Percentiles rank a stretch among this genome's conserved stretches.
These are phyloP conservation scores for Galemys pyrenaicus DNA, from an alignment of 2,113 vertebrate genomes.

Conservation along the genomic window DNA sequence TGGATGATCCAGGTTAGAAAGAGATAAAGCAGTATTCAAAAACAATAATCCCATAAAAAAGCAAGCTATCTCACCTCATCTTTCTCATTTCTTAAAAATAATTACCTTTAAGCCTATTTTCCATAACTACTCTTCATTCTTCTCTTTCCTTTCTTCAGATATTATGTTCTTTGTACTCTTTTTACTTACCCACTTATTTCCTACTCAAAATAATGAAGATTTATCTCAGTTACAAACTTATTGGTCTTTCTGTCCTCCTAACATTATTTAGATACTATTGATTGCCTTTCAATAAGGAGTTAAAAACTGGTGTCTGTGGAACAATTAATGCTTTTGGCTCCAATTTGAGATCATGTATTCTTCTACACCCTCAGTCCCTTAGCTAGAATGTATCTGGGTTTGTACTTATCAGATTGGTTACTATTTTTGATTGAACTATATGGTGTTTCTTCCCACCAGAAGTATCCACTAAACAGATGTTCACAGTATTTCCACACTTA, in stretches of 20 bases:
- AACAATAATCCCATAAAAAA: neutral
- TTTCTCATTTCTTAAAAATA: neutral
- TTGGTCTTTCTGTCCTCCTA: neutral
- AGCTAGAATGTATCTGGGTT: rapidly evolving
- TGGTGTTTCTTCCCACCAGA: neutral
- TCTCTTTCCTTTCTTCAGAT: neutral
- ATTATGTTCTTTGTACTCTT: neutral
- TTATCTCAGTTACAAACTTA: neutral
- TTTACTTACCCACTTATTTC: neutral
- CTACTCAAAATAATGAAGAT: neutral
- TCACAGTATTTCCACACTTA: neutral
- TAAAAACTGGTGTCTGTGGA: neutral
- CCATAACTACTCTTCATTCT: neutral
- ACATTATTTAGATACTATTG: neutral
- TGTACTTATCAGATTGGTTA: neutral
- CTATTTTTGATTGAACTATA: neutral
- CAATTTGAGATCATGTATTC: neutral
- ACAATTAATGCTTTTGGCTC: neutral
- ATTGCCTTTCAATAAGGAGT: neutral
- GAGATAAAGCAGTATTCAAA: neutral
- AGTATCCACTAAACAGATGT: neutral
- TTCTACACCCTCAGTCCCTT: neutral
- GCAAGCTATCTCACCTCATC: neutral
- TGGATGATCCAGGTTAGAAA: neutral
- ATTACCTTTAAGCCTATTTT: neutral